These are phyloP conservation scores for Laticauda colubrina DNA, from an alignment of 2,113 vertebrate genomes.

Conservation along the genomic window DNA sequence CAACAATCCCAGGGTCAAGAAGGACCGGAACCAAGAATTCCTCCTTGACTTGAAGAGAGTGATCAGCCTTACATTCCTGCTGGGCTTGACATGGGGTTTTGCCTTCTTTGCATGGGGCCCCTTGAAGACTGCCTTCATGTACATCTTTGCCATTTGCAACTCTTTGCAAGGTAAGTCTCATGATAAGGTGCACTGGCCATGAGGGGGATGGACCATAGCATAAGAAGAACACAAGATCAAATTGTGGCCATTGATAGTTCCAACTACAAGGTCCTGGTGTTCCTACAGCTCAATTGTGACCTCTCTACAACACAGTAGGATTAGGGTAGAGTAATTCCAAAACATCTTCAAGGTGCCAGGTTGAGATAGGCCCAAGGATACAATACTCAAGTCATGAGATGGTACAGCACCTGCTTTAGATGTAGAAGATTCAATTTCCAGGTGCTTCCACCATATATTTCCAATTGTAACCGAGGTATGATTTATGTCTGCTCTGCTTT, in stretches of 20 bases:
- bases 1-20: conserved; percentile 54
- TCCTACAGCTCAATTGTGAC: neutral
- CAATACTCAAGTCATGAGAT: neutral
- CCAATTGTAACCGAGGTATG: neutral
- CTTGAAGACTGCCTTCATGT: conserved; percentile 72
- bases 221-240: neutral
- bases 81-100: conserved; percentile 85
- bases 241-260: neutral
- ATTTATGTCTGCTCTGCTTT: neutral
- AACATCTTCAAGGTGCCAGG: neutral
- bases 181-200: neutral
- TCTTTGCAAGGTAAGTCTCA: conserved; percentile 79
- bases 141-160: conserved; percentile 85
- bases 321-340: neutral
- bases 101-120: conserved; percentile 82
- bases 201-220: neutral
- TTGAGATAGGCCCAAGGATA: neutral
- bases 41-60: conserved; percentile 76
- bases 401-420: neutral
- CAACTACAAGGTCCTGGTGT: neutral
- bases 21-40: conserved; percentile 38
- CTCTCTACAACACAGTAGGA: neutral
- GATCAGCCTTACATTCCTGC: conserved; percentile 80
- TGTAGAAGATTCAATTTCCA: neutral
- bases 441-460: neutral